Percentiles rank a stretch among this genome's conserved stretches.
Evolutionary conservation across 2,888 invertebrate genomes (phyloP).

Genomic region (Rhingia rostrata): DNA sequence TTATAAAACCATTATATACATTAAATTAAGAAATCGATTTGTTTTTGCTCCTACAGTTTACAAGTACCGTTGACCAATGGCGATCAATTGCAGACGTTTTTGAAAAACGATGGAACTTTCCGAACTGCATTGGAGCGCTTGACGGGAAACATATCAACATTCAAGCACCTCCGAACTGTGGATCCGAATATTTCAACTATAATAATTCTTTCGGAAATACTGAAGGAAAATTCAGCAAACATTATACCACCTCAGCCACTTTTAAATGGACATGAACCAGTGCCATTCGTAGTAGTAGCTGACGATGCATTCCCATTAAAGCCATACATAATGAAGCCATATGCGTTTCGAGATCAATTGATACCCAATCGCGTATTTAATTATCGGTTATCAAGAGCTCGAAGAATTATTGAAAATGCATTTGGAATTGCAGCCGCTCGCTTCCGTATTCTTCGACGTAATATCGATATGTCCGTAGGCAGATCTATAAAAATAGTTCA

Average conservation of each 20-base stretch:
- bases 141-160: no score
- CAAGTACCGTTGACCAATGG: no score
- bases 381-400: conserved; percentile 18
- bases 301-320: conserved; percentile 44
- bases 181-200: no score
- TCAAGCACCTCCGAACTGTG: no score
- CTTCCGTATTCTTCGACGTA: conserved; percentile 27
- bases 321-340: conserved; percentile 45
- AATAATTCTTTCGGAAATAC: conserved; percentile 38
- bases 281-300: conserved; percentile 42
- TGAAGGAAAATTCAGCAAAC: not conserved
- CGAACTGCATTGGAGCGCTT: no score
- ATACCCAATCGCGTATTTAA: conserved; percentile 25
- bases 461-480: conserved; percentile 22
- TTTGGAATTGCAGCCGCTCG: conserved; percentile 5
- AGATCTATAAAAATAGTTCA: conserved; percentile 29
- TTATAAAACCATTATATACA: no score
- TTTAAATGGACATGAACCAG: conserved; percentile 27
- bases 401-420: no score
- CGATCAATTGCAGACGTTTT: no score
- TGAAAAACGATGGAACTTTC: no score
- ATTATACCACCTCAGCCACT: conserved; percentile 40
- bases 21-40: no score
- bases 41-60: no score
- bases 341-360: conserved; percentile 18